Base-by-base conservation (phyloP, 2,888 invertebrate species). In the Dicyrtomina minuta region DNA sequence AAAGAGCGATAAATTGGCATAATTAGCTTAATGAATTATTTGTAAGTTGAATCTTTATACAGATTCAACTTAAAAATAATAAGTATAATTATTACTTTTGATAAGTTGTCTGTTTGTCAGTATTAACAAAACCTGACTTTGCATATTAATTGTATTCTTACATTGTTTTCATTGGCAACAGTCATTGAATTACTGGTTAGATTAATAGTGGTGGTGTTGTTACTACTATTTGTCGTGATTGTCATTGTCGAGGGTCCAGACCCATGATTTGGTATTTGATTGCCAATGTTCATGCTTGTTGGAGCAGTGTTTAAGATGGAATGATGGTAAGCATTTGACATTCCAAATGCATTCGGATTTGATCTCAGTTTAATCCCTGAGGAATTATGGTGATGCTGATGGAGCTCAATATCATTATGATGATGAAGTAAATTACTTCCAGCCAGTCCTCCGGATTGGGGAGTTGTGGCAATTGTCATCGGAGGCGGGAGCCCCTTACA, bases 401-500 rank as follows among this genome's bases (percentile, higher is more conserved):
- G 51, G 24, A 27, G 53, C 8, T 53, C 55, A 8, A 15, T 12
- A 3, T 15, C 20, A 39, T 27, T 15, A 58, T 17, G 24, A 24
- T 55, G 33, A 33, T 33, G 33, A 8, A 33, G 33, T 8, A 33
- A 33, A 33, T 33, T 33, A 8, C 33, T 33, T 5, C 8, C 8
- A 33, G 33, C 33, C 4, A 33, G 8, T 33, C 33, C 33, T 5
- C 33, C 3, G 33, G 55, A 12, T 58, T 8, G 4, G 13, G 20
- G 22, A 22, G 22, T 44, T 6, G 39, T 53, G 8, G 66, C 13
- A 22, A 55, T 24, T 17, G 67, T 53, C 66, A 66, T 39, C 2
- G 62, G 61, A 17, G 68, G 61, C 27, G 68, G 68, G 3, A 68
- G 24, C 3, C 68, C 68, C 33, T 62, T 62, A 43, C 26, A 62